Evolutionary conservation across 2,888 invertebrate species (phyloP), one percentile per base, ranked within the genome.

Genomic region (Lithodes maja): DNA sequence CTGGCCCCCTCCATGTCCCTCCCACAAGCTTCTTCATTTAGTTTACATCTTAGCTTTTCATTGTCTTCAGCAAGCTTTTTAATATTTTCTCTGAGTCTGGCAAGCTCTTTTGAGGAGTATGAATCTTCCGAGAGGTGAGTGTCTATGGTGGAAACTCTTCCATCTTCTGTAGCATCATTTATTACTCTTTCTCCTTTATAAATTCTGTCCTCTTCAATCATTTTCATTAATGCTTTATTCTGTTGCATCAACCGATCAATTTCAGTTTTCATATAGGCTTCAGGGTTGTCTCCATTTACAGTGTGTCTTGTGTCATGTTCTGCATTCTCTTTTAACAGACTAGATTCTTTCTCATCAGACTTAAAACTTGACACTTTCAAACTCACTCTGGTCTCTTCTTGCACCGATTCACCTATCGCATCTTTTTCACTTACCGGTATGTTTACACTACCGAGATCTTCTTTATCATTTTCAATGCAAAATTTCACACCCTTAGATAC

Each of bases 1-100:
- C 85, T 85, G n/a, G 88, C 75, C 61, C 75, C 74, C 55, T 89
- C 88, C 17, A 77, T 61, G 75, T 89, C 88, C 68, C 88, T 80
- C 75, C 80, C 84, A n/a, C 84, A 83, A 69, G 81, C 80, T 81
- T 89, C 88, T 15, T 81, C 77, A 68, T 53, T 85, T 50, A 85
- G 85, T 52, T 85, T 89, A 61, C 33, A 75, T 50, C 80, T 74
- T 12, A 89, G 81, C 3, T 53, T 69, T 49, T 84, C 74, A 52
- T 77, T 89, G 33, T 89, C 88, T 53, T 85, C 81, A 12, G 3
- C 50, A 9, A 89, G 77, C 33, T 81, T 89, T 17, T 82, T 89
- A 50, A 85, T 79, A 69, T 81, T 81, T 33, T 75, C 53, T n/a
- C 83, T 53, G 52, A 89, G 85, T 61, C 75, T 85, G 12, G 80